Percentiles rank a stretch among this genome's conserved stretches.
Conservation (phyloP, 2,888 invertebrate species). For the Apotomis capreana region DNA sequence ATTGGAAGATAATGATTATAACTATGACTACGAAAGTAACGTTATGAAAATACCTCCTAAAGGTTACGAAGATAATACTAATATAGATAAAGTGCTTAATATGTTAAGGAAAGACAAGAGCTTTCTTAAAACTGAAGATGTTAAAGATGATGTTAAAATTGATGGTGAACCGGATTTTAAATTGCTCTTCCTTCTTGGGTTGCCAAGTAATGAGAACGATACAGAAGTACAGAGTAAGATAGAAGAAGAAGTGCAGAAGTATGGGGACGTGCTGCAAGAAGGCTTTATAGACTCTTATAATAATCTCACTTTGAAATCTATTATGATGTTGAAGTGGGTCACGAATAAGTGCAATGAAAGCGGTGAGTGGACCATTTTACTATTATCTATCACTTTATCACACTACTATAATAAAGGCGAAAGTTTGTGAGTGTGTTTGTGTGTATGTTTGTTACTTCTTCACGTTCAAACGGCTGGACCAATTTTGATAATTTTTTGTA, state of each 20-base stretch:
- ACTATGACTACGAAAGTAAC: conserved; percentile 70
- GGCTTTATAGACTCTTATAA: conserved; percentile 93
- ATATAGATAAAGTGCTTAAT: conserved; percentile 61
- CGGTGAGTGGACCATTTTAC: conserved; percentile 60
- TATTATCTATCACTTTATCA: too few species aligned
- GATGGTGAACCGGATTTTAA: conserved; percentile 63
- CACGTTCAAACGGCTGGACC: too few species aligned
- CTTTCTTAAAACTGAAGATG: conserved; percentile 49
- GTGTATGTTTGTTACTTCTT: too few species aligned
- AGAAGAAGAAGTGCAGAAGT: conserved; percentile 85
- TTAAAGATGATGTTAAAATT: conserved; percentile 46
- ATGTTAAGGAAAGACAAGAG: conserved; percentile 59
- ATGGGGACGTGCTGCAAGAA: conserved; percentile 92
- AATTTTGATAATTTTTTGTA: too few species aligned
- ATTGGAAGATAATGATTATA: conserved; percentile 56
- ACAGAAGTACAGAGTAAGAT: conserved; percentile 85
- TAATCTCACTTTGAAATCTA: conserved; percentile 93
- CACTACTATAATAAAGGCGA: too few species aligned
- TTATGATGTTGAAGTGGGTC: conserved; percentile 93
- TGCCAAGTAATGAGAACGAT: conserved; percentile 81
- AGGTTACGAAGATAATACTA: conserved; percentile 64
- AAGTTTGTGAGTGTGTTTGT: too few species aligned
- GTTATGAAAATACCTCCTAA: conserved; percentile 78
- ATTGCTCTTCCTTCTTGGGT: conserved; percentile 83
- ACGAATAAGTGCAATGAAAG: conserved; percentile 85